Base-by-base conservation (phyloP, 2,113 vertebrate species). In the Datnioides undecimradiatus region DNA sequence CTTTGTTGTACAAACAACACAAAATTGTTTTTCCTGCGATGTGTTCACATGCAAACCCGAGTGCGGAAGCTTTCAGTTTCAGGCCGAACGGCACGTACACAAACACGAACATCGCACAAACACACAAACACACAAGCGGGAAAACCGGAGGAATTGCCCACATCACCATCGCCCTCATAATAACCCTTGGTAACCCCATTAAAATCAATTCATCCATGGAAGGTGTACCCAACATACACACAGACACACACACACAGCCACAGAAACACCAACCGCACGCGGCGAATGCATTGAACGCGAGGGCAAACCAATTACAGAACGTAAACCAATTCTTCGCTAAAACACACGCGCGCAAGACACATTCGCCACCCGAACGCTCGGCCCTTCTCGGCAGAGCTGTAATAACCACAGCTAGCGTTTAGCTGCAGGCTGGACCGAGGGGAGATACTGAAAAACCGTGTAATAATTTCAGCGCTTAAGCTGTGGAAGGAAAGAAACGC, bases 261-360 rank as follows among this genome's bases (percentile, higher is more conserved):
- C 2, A 23, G 10, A 82, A 40, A 72, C 67, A 85, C 73, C 1
- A 43, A 40, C 64, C 31, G 62, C 64, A 48, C 40, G 66, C 9
- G n/a, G 29, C n/a, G 74, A 60, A 80, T 45, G 71, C 48, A 76
- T 67, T 81, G 69, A 78, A 86, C 36, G n/a, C 11, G 19, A 75
- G 84, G 79, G 58, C 62, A 72, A 86, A 90, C 33, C 80, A 91
- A 87, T 90, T 87, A 87, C 40, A 60, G 62, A 43, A 57, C 21
- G 69, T 34, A 80, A 65, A 73, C 64, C n/a, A 23, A 70, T 67
- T 72, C 73, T 70, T 51, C n/a, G 38, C 43, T 6, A 63, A 41
- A 59, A 66, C 45, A 57, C 54, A 74, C 49, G 77, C 46, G 60
- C 21, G 21, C 41, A 16, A 19, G 12, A 43, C 21, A 49, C 52